Evolutionary conservation across 2,797 vertebrate species (phyloP).

Genomic region (Brotogeris chrysoptera): DNA sequence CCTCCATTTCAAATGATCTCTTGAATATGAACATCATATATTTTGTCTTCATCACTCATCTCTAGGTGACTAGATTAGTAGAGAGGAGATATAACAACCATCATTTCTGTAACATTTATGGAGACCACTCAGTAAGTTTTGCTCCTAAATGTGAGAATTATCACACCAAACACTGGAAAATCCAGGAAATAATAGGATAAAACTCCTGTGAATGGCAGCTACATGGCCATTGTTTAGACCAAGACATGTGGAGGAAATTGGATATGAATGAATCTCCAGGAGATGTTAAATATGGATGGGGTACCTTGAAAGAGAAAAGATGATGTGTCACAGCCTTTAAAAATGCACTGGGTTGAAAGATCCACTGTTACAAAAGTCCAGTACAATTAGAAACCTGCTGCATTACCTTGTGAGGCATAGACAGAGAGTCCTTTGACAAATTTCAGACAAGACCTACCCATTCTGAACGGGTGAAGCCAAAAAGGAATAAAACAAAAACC

Average conservation of each 20-base stretch:
- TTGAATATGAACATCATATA: not conserved
- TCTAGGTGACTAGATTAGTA: not conserved
- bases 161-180: not conserved
- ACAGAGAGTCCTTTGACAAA: not conserved
- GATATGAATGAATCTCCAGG: not conserved
- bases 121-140: not conserved
- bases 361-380: not conserved
- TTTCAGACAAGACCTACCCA: not conserved
- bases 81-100: not conserved
- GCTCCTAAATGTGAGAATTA: not conserved
- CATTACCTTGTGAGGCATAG: not conserved
- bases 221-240: not conserved
- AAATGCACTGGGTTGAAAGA: not conserved
- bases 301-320: not conserved
- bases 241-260: not conserved
- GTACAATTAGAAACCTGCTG: not conserved
- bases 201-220: not conserved
- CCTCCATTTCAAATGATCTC: not conserved
- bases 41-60: not conserved
- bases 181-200: not conserved
- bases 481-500: not conserved
- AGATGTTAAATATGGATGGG: not conserved
- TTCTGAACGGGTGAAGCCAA: not conserved
- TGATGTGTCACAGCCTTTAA: not conserved
- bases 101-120: not conserved